Conservation (phyloP, 2,797 vertebrate species). For the Mionectes olivaceus region DNA sequence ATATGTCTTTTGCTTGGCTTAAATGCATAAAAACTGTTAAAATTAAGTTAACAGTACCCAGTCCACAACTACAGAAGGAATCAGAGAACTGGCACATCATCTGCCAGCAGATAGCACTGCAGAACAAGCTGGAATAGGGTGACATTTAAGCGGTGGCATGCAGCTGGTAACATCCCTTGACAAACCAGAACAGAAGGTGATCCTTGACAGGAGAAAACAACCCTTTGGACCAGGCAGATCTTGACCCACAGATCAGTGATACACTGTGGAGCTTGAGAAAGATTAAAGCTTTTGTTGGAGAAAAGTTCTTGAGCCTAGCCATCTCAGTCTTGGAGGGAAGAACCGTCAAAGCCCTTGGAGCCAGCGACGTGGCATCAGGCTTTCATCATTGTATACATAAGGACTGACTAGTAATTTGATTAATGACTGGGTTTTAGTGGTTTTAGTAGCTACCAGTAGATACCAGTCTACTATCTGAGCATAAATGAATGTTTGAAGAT, state of each 20-base stretch:
- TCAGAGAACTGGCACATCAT: not conserved
- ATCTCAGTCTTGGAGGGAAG: not conserved
- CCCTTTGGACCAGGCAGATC: not conserved
- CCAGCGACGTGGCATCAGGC: not conserved
- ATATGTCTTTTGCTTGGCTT: not conserved
- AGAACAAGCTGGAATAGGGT: not conserved
- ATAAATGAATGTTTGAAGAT: not conserved
- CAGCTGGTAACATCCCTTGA: not conserved
- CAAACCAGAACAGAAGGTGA: not conserved
- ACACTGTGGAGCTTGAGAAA: not conserved
- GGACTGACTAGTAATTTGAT: not conserved
- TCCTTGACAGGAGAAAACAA: not conserved
- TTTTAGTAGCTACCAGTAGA: not conserved
- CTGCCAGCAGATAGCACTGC: not conserved
- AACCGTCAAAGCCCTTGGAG: not conserved
- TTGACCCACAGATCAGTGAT: not conserved
- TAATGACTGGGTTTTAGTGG: accelerated
- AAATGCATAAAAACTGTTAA: not conserved
- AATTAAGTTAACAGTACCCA: not conserved
- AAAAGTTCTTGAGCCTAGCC: not conserved
- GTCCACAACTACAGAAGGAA: not conserved
- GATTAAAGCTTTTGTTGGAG: not conserved
- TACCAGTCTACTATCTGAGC: not conserved
- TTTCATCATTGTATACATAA: accelerated
- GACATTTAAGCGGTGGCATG: accelerated